A percentile compares a stretch with the other conserved stretches of the same genome.
These are phyloP conservation scores for Nipponacmea schrenckii DNA, from an alignment of 2,888 invertebrate genomes.

Conservation along the genomic window DNA sequence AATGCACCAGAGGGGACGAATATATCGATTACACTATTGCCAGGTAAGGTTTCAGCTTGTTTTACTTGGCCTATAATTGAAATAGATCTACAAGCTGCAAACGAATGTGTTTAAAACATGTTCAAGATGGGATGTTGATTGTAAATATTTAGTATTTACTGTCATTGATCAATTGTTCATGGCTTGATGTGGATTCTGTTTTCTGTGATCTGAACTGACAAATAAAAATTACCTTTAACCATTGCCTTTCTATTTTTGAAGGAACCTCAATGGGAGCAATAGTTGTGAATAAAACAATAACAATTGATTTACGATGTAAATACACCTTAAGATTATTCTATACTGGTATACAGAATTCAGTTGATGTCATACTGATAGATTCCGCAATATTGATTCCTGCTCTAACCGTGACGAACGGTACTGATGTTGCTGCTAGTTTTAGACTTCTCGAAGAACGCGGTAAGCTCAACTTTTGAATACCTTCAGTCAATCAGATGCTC, in stretches of 20 bases:
- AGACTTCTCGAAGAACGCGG: not conserved
- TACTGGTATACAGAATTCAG: conserved; percentile 20
- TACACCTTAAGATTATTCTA: conserved; percentile 30
- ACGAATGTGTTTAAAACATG: not conserved
- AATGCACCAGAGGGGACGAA: too few relatives aligned
- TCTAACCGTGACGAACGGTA: not conserved
- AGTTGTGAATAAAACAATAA: not conserved
- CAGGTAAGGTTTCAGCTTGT: not conserved
- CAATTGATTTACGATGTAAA: conserved; percentile 33
- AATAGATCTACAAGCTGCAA: too few relatives aligned
- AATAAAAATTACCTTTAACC: too few relatives aligned
- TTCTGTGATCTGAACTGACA: too few relatives aligned
- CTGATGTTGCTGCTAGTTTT: not conserved
- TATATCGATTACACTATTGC: too few relatives aligned
- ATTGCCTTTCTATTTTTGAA: not conserved
- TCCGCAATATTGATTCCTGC: conserved; percentile 39
- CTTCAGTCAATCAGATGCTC: too few relatives aligned
- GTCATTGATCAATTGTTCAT: not conserved
- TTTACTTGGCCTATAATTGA: too few relatives aligned
- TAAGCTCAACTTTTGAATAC: not conserved
- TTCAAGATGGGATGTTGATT: not conserved
- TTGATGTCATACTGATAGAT: conserved; percentile 32
- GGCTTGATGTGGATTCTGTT: too few relatives aligned
- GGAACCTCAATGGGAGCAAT: not conserved
- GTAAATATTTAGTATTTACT: not conserved